A percentile compares a stretch with the other conserved stretches of the same genome.
Evolutionary conservation across 2,888 invertebrate species (phyloP).

Genomic region (Macrophya alboannulata): DNA sequence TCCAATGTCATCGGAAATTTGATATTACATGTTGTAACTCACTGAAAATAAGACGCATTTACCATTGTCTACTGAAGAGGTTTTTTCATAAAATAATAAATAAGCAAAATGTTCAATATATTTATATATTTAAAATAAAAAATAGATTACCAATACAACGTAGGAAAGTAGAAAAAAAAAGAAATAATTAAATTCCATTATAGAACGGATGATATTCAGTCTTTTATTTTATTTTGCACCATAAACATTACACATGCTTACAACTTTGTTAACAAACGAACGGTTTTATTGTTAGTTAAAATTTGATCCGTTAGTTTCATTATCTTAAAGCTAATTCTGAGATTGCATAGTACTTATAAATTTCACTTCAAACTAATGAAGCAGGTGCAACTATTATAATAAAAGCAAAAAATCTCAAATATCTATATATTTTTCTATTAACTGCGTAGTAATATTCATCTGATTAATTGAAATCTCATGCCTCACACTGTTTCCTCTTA

Average conservation of each 20-base stretch:
- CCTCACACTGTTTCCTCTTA: neutral
- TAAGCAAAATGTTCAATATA: neutral
- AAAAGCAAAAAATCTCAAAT: neutral
- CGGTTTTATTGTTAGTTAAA: neutral
- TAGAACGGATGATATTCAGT: conserved; percentile 40
- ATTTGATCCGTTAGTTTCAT: conserved; percentile 31
- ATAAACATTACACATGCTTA: conserved; percentile 35
- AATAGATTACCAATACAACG: neutral
- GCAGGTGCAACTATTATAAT: neutral
- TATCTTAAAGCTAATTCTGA: conserved; percentile 31
- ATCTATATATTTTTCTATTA: neutral
- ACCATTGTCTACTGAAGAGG: neutral
- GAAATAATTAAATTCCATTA: conserved; percentile 18
- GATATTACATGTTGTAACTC: neutral
- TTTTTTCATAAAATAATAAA: neutral
- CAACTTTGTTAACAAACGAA: conserved; percentile 36
- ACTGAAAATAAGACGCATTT: conserved; percentile 9
- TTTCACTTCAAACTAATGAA: neutral
- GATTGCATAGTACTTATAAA: neutral
- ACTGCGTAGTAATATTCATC: neutral
- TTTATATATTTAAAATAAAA: neutral
- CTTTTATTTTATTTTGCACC: conserved; percentile 53
- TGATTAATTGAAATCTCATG: neutral
- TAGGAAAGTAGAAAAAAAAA: neutral
- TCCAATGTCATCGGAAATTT: neutral